Evolutionary conservation across 2,888 invertebrate genomes (phyloP).

Genomic region (Coelinius sp.): DNA sequence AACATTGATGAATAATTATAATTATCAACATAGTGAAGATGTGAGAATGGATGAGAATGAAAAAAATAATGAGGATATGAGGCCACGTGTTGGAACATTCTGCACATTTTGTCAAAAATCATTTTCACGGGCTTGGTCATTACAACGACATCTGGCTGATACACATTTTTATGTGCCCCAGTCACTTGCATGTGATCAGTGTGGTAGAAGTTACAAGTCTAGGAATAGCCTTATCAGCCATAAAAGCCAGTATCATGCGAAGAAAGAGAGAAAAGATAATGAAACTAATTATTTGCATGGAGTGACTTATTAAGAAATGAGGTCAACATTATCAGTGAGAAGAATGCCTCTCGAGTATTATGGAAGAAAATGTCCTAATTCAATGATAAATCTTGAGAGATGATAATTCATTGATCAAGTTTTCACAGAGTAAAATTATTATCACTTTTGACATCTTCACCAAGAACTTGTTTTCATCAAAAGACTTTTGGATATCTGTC

Average conservation of each 20-base stretch:
- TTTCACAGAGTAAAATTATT: background rate
- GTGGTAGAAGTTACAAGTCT: slow-evolving; percentile 71
- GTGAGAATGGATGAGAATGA: background rate
- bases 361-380: slow-evolving; percentile 32
- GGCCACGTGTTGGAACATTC: slow-evolving; percentile 58
- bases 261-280: slow-evolving; percentile 61
- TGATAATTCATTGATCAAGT: slow-evolving; percentile 16
- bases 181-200: slow-evolving; percentile 70
- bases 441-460: background rate
- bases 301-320: slow-evolving; percentile 51
- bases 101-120: slow-evolving; percentile 71
- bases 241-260: slow-evolving; percentile 72
- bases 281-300: slow-evolving; percentile 48
- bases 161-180: slow-evolving; percentile 72
- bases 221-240: slow-evolving; percentile 72
- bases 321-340: slow-evolving; percentile 9
- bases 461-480: slow-evolving; percentile 1
- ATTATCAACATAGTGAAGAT: background rate
- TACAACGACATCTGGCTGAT: slow-evolving; percentile 72
- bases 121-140: slow-evolving; percentile 72
- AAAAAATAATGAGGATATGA: background rate
- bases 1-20: background rate
- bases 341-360: slow-evolving; percentile 28
- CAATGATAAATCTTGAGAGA: slow-evolving; percentile 13
- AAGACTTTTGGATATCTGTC: background rate